Percentiles rank a stretch among this genome's conserved stretches.
Conservation (phyloP, 2,113 vertebrate species). For the Cercocebus atys region DNA sequence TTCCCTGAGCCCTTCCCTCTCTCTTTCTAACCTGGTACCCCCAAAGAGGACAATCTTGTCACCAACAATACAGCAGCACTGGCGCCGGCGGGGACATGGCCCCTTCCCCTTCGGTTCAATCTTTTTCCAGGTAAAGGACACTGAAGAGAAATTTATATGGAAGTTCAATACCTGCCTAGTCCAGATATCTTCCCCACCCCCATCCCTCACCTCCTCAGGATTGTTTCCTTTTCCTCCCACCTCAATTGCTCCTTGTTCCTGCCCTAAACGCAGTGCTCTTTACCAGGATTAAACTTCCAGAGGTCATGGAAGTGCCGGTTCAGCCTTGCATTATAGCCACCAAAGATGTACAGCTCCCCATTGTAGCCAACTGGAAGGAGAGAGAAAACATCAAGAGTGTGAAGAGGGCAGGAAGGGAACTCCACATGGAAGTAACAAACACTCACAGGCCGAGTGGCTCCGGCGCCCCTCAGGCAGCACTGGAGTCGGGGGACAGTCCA, state of each 20-base stretch:
- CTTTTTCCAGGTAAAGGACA: slow-evolving; percentile 93
- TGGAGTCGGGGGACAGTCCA: slow-evolving; percentile 90
- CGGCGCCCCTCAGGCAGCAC: slow-evolving; percentile 93
- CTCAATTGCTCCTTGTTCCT: neutral
- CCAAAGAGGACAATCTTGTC: slow-evolving; percentile 98
- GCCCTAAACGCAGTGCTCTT: slow-evolving; percentile 53
- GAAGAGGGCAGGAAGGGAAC: too few relatives aligned
- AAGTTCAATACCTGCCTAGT: neutral
- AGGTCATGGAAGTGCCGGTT: slow-evolving; percentile 98
- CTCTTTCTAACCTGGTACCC: slow-evolving; percentile 93
- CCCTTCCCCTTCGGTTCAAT: slow-evolving; percentile 96
- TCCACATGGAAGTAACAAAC: neutral
- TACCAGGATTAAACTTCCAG: slow-evolving; percentile 99
- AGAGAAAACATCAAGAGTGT: slow-evolving; percentile 40
- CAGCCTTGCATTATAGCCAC: slow-evolving; percentile 96
- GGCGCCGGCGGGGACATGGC: slow-evolving; percentile 94
- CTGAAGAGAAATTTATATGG: slow-evolving; percentile 69
- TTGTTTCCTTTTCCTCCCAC: neutral
- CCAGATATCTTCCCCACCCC: neutral
- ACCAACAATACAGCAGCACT: slow-evolving; percentile 98
- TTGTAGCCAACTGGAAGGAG: slow-evolving; percentile 93
- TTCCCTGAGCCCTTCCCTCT: slow-evolving; percentile 62
- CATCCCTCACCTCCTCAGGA: neutral
- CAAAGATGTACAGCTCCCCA: slow-evolving; percentile 96
- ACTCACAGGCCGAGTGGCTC: slow-evolving; percentile 98